Base-by-base conservation (phyloP, 2,888 invertebrate genomes). In the Ectropis crepuscularia region DNA sequence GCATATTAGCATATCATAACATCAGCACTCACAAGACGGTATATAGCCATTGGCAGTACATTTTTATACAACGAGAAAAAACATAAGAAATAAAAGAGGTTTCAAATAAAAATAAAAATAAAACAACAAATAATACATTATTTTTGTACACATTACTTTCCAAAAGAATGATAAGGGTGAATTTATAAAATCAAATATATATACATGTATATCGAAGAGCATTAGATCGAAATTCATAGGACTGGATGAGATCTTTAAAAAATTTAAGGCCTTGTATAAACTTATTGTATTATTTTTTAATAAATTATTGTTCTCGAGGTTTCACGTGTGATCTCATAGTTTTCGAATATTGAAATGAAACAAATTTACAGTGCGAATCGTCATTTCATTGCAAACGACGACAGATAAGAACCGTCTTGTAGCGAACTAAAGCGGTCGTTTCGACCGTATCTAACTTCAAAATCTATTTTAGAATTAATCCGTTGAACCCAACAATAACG, bases 231-330 rank as follows among this genome's bases (percentile, higher is more conserved):
- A 36, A 49, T 50, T 11, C 10, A 16, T 36, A 43, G 37, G 45
- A 6, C 37, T 36, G 42, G 55, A 53, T 65, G 64, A 64, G 59
- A 64, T 64, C 64, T 61, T n/a, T 48, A 48, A 60, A 43, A 65
- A 43, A 51, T 55, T 59, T 53, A 38, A 50, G 53, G 50, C 41
- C 38, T 53, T 57, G 41, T 7, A 54, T 50, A 61, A 16, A 49
- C 50, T 38, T 46, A 54, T 57, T 46, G 36, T 61, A 36, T 48
- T 37, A n/a, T 41, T 39, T 57, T 10, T 62, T n/a, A 38, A 16
- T 39, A 8, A 54, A 61, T 11, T 7, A 50, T 47, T 48, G n/a
- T 10, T 10, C 41, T 47, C 48, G 36, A 53, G 39, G 16, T 28
- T 1, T 28, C 16, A 28, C 16, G 16, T 4, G 16, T 28, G 16